Evolutionary conservation across 2,888 invertebrate species (phyloP), one percentile per base, ranked within the genome.

Genomic region (Branchipolynoe longqiensis): DNA sequence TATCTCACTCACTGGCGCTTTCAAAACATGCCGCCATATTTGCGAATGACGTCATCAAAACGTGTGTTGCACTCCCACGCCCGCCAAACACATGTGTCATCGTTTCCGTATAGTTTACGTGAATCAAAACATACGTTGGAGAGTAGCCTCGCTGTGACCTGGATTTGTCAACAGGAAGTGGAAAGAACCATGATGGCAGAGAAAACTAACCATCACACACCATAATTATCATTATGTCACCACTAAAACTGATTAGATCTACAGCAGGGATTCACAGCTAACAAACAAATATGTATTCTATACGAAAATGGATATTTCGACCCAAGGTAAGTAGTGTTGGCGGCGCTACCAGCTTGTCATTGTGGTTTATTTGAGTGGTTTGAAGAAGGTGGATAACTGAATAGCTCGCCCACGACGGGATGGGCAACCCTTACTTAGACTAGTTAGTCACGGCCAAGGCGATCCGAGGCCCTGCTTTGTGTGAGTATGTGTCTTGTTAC

Each of bases 231-330:
- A 78, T 48, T 12, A 78, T 78, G 41, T 48, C 48, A 33, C n/a
- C 28, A 0, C 12, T 28, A 25, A 78, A 6, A 78, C 31, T 8
- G n/a, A 28, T 14, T 48, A 25, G 18, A 48, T 41, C 25, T 8
- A 1, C 14, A 18, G 14, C 4, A 4, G 48, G 78, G 31, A 28
- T 48, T 41, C 3, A 1, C 28, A 78, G 78, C 78, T 78, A 83
- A 69, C 84, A 84, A 18, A 33, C 28, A 40, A 84, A 31, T n/a
- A 88, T 88, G 88, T 87, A 88, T 86, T 88, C 88, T 33, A 59
- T 88, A 64, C 82, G 88, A 69, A 88, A 88, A 88, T 88, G 88
- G 88, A 86, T 88, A 58, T 87, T 87, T 56, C 86, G 85, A 69
- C 88, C 88, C 4, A 88, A 88, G 87, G 88, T 88, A 56, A 78